Percentiles rank a stretch among this genome's conserved stretches.
Evolutionary conservation across 1,140 invertebrate genomes (phyloP).

Genomic region (Streblospio benedicti): DNA sequence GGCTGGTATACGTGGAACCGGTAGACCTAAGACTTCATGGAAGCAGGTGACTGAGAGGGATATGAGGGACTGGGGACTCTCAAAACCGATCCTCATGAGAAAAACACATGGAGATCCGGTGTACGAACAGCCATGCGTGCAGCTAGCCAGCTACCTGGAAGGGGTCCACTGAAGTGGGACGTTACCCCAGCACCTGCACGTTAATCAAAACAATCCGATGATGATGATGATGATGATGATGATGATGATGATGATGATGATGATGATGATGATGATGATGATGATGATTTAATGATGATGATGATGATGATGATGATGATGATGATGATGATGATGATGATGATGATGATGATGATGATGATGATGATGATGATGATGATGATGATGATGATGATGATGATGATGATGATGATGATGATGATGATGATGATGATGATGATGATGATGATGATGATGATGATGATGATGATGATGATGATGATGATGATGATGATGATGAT

Average conservation of each 20-base stretch:
- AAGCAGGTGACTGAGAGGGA: too few species aligned
- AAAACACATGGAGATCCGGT: too few species aligned
- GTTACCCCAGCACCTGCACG: too few species aligned
- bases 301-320: conserved; percentile 14
- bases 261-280: background rate
- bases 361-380: conserved; percentile 8
- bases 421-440: conserved; percentile 9
- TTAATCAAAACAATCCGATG: too few species aligned
- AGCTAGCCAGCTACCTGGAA: too few species aligned
- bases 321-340: conserved; percentile 8
- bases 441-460: conserved; percentile 9
- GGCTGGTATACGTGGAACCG: too few species aligned
- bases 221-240: background rate
- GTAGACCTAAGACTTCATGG: too few species aligned
- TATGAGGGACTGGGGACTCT: too few species aligned
- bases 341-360: background rate
- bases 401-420: conserved; percentile 9
- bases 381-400: conserved; percentile 9
- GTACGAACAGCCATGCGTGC: too few species aligned
- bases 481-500: conserved; percentile 7
- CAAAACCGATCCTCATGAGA: too few species aligned
- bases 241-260: background rate
- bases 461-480: conserved; percentile 9
- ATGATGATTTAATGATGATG: too few species aligned
- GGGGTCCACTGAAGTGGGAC: too few species aligned